Conservation (phyloP, 2,113 vertebrate genomes). For the Lutjanus erythropterus region DNA sequence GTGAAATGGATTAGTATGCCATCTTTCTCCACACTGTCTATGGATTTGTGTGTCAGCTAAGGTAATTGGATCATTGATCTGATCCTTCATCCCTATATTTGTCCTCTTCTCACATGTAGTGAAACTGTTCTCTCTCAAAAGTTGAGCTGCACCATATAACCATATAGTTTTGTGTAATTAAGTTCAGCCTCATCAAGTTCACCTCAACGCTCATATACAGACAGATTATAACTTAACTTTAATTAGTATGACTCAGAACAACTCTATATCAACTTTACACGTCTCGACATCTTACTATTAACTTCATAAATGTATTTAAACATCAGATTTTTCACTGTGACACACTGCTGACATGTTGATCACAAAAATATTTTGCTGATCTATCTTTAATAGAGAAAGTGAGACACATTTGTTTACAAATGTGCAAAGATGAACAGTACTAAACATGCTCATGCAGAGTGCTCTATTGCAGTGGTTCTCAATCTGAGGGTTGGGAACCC, state of each 20-base stretch:
- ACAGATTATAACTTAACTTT: background rate
- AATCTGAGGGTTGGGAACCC: no score
- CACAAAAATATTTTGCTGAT: constrained; percentile 2
- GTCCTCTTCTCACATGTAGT: constrained; percentile 56
- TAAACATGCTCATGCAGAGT: background rate
- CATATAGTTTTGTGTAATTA: constrained; percentile 46
- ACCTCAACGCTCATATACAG: background rate
- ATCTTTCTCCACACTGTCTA: constrained; percentile 58
- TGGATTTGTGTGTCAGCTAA: constrained; percentile 73
- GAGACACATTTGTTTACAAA: background rate
- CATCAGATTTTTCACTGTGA: background rate
- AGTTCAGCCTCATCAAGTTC: constrained; percentile 12
- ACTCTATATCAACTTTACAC: constrained; percentile 2
- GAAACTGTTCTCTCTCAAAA: constrained; percentile 47
- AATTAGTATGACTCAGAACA: constrained; percentile 2
- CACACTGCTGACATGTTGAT: background rate
- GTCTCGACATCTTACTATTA: background rate
- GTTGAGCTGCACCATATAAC: constrained; percentile 25
- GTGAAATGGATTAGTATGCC: constrained; percentile 56
- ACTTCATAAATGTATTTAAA: constrained; percentile 1
- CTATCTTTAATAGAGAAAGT: background rate
- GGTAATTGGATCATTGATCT: constrained; percentile 79
- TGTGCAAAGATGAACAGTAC: background rate
- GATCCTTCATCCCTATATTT: constrained; percentile 63
- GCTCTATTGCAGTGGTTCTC: no score